Evolutionary conservation across 2,888 invertebrate genomes (phyloP).

Genomic region (Polyommatus icarus): DNA sequence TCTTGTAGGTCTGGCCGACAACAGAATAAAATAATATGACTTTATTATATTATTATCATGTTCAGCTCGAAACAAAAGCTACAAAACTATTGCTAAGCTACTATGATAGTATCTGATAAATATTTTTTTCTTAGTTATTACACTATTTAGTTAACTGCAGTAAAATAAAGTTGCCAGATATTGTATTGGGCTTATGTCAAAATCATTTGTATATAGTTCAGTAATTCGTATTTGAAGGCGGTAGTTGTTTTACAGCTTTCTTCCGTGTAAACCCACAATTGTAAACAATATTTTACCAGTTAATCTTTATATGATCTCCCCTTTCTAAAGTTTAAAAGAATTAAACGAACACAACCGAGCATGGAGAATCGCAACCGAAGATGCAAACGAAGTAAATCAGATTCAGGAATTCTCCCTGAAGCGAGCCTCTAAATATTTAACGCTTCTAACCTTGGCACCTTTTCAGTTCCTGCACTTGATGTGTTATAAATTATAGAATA

Average conservation of each 20-base stretch:
- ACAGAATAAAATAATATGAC: no score
- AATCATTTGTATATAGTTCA: no score
- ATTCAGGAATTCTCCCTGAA: constrained; percentile 31
- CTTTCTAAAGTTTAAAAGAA: neutral
- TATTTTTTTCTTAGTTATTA: no score
- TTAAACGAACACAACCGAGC: neutral
- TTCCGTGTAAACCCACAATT: neutral
- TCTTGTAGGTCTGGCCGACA: no score
- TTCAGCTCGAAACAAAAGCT: no score
- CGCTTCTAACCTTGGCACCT: constrained; percentile 39
- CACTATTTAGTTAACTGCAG: no score
- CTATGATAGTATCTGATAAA: no score
- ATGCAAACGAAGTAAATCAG: constrained; percentile 27
- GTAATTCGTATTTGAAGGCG: no score
- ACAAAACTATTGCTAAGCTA: no score
- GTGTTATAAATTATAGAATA: constrained; percentile 14
- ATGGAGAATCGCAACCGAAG: constrained; percentile 18
- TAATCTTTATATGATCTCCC: neutral
- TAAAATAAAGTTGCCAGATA: no score
- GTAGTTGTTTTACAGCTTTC: neutral
- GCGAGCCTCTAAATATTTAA: constrained; percentile 43
- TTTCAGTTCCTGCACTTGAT: constrained; percentile 38
- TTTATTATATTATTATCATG: no score
- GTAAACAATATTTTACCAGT: neutral
- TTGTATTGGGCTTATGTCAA: no score